phyloP scores from a whole-genome alignment of 2,888 invertebrate genomes.

The Sipha maydis region DNA sequence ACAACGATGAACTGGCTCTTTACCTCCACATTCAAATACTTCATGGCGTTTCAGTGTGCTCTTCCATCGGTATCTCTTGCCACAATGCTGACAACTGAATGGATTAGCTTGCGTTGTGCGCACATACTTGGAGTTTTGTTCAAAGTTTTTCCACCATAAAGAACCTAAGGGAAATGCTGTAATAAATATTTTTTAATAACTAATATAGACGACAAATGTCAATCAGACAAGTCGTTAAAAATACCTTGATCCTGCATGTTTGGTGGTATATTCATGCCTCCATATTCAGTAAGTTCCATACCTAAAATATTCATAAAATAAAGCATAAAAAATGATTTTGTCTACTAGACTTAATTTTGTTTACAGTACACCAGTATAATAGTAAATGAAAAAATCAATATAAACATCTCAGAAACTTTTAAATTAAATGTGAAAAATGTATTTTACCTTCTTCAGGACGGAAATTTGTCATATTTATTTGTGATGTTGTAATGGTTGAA shows the following conservation, averaged over 20 bases:
- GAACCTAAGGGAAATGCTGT: slow-evolving; percentile 60
- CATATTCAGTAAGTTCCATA: slow-evolving; percentile 57
- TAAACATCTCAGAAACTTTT: not conserved
- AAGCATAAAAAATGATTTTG: not conserved
- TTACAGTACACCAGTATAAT: not conserved
- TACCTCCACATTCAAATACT: slow-evolving; percentile 85
- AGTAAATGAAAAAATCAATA: not conserved
- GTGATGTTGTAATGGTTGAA: not conserved
- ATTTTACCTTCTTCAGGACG: slow-evolving; percentile 56
- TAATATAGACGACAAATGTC: not conserved
- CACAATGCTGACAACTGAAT: slow-evolving; percentile 78
- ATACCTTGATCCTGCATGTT: slow-evolving; percentile 61
- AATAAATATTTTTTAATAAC: slow-evolving; percentile 20
- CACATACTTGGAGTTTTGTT: slow-evolving; percentile 64
- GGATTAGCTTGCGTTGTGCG: slow-evolving; percentile 64
- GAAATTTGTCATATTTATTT: slow-evolving; percentile 50
- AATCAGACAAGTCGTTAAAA: slow-evolving; percentile 13
- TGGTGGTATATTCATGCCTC: slow-evolving; percentile 51
- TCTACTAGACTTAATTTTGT: not conserved
- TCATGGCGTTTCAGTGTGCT: slow-evolving; percentile 84
- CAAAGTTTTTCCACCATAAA: slow-evolving; percentile 64
- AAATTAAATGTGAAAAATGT: not conserved
- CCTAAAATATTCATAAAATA: slow-evolving; percentile 21
- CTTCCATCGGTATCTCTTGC: slow-evolving; percentile 87
- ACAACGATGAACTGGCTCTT: slow-evolving; percentile 83